Conservation (phyloP, 2,113 vertebrate genomes). For the Paradoxurus hermaphroditus region DNA sequence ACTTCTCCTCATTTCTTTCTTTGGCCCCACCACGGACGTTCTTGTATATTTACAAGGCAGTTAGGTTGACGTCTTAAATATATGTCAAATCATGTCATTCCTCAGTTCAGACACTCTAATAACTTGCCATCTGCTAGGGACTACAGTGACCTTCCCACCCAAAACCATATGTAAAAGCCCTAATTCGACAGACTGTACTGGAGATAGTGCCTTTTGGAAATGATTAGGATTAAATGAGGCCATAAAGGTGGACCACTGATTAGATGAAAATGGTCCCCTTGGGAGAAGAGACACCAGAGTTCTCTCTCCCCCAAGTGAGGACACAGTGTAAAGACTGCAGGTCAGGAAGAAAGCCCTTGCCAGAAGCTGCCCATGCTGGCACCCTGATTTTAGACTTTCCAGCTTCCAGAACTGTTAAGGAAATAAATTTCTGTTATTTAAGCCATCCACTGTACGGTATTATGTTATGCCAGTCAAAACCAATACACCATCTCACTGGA, state of each 20-base stretch:
- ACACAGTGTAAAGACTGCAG: not conserved
- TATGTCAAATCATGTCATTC: not conserved
- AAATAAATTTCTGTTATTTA: not conserved
- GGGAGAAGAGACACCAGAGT: not conserved
- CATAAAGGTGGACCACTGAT: not conserved
- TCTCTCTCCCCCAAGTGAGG: not conserved
- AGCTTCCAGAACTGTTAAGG: not conserved
- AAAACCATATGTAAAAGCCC: not conserved
- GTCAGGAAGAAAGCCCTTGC: not conserved
- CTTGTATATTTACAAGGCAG: not conserved
- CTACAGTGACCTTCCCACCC: not conserved
- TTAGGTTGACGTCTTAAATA: not conserved
- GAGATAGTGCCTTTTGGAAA: not conserved
- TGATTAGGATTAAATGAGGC: not conserved
- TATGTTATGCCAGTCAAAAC: not conserved
- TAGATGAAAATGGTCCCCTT: not conserved
- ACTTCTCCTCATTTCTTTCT: not conserved
- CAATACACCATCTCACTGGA: not conserved
- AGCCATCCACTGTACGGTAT: not conserved
- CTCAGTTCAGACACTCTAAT: not conserved
- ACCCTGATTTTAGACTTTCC: not conserved
- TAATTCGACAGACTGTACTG: not conserved
- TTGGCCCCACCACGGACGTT: not conserved
- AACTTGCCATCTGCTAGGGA: not conserved
- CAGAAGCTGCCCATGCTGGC: not conserved